Base-by-base conservation (phyloP, 2,888 invertebrate species). In the Caenorhabditis angaria region DNA sequence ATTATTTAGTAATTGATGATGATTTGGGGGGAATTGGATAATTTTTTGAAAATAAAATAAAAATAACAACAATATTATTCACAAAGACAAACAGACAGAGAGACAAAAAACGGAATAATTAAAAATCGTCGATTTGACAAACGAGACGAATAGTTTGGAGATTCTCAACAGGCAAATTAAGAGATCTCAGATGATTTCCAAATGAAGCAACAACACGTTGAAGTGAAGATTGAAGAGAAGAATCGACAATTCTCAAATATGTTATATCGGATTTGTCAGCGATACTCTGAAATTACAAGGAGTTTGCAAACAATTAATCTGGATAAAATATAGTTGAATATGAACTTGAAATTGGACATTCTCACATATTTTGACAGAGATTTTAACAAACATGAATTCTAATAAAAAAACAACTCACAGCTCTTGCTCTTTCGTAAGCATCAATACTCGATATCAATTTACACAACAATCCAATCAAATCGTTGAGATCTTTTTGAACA, bases 401-500 rank as follows among this genome's bases (percentile, higher is more conserved):
- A n/a, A 48, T 25, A 28, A 1, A 41, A 57, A 20, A 54, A 18
- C 48, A 60, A 59, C 78, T 56, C 29, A 80, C 80, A 12, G 70
- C 76, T 66, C 71, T 71, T 10, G 70, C 69, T 48, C 81, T 70
- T 22, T 78, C 72, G 32, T 71, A 78, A 0, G 66, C 68, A 35
- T 79, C 79, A 51, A 80, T 73, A 20, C 73, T 64, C 6, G 55
- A 48, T 20, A 76, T 64, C 1, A 78, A 62, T 24, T 57, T 61
- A 32, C 73, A 64, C 1, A 80, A 51, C 14, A 68, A 50, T 8
- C 55, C 53, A 10, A 79, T 25, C 0, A 79, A 53, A 0, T 62
- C 63, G 10, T 61, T 62, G 22, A 81, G 53, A 61, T 79, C 79
- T 29, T 71, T 75, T 58, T 80, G 80, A 28, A 81, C 80, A 22